Evolutionary conservation across 2,113 vertebrate species (phyloP).

Genomic region (Macquaria ambigua): DNA sequence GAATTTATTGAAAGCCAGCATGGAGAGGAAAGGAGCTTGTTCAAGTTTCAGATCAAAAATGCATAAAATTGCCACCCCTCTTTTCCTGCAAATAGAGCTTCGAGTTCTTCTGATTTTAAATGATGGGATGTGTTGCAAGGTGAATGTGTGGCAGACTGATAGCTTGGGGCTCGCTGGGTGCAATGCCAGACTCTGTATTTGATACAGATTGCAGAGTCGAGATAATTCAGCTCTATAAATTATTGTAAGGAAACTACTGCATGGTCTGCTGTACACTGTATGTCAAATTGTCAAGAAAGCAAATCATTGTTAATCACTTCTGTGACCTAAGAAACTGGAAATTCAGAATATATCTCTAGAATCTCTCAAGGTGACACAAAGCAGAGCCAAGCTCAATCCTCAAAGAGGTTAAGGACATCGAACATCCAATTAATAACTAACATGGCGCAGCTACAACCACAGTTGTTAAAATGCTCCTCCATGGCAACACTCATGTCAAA

Average conservation of each 20-base stretch:
- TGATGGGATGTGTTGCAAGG: constrained; percentile 58
- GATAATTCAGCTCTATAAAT: constrained; percentile 35
- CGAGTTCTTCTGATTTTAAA: constrained; percentile 64
- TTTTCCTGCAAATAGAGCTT: constrained; percentile 59
- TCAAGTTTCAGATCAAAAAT: constrained; percentile 73
- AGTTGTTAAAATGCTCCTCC: constrained; percentile 60
- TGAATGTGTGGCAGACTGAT: constrained; percentile 66
- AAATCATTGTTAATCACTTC: background rate
- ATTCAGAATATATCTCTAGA: background rate
- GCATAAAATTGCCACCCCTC: constrained; percentile 68
- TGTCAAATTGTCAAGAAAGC: background rate
- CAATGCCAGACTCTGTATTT: constrained; percentile 31
- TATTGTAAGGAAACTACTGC: constrained; percentile 6
- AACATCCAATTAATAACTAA: constrained; percentile 64
- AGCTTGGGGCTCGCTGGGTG: constrained; percentile 18
- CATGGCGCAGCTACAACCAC: constrained; percentile 26
- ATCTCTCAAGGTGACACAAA: constrained; percentile 1
- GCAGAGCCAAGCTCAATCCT: constrained; percentile 16
- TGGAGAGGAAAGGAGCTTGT: constrained; percentile 71
- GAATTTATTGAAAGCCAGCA: constrained; percentile 75
- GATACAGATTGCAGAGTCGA: constrained; percentile 49
- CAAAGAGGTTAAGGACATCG: constrained; percentile 43
- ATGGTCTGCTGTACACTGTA: background rate
- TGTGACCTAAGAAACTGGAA: background rate
- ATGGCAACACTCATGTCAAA: constrained; percentile 66